Conservation (phyloP, 2,888 invertebrate species). For the Tromatobia lineatoria region DNA sequence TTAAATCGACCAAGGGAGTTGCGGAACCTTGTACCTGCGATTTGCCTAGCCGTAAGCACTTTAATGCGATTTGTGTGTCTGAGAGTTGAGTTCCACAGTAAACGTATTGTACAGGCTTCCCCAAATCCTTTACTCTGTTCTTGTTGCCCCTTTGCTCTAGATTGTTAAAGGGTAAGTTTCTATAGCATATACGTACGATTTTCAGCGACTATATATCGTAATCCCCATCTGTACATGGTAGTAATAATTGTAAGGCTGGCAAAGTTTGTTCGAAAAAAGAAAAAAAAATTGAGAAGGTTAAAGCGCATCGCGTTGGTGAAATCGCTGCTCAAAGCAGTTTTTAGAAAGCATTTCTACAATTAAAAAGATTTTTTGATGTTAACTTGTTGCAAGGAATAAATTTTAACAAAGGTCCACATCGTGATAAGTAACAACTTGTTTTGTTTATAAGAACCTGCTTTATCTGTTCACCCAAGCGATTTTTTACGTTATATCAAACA, state of each 20-base stretch:
- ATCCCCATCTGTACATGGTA: neutral
- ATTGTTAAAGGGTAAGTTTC: slow-evolving; percentile 56
- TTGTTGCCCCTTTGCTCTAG: slow-evolving; percentile 43
- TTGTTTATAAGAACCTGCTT: too few relatives aligned
- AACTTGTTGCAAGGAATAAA: too few relatives aligned
- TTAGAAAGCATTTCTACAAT: neutral
- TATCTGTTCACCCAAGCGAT: too few relatives aligned
- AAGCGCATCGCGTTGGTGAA: neutral
- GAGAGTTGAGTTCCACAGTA: slow-evolving; percentile 34
- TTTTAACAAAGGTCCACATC: too few relatives aligned
- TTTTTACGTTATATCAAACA: too few relatives aligned
- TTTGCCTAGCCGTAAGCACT: neutral
- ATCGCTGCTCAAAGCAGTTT: neutral
- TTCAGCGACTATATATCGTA: neutral
- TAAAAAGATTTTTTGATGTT: too few relatives aligned
- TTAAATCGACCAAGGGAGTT: slow-evolving; percentile 9
- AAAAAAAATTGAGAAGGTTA: neutral
- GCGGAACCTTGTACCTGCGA: slow-evolving; percentile 42
- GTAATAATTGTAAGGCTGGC: slow-evolving; percentile 1
- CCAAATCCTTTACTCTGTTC: slow-evolving; percentile 54
- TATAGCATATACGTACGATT: slow-evolving; percentile 30
- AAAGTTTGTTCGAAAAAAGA: neutral
- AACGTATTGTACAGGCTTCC: slow-evolving; percentile 44
- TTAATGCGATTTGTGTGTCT: slow-evolving; percentile 46
- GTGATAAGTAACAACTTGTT: too few relatives aligned